Evolutionary conservation across 2,797 vertebrate species (phyloP).

Genomic region (Muraenolepis orangiensis): DNA sequence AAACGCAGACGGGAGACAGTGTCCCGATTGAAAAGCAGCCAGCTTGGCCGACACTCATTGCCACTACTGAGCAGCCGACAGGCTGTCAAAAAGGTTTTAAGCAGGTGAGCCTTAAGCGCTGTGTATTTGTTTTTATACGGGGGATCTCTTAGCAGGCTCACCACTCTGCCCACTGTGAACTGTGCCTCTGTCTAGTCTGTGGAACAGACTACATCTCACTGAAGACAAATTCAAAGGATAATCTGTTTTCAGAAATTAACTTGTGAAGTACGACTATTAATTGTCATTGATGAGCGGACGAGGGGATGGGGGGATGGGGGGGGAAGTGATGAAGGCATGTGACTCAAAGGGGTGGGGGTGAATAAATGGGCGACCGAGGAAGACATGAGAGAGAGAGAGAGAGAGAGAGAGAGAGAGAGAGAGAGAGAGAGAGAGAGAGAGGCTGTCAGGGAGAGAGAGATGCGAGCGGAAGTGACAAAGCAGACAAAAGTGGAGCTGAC

Average conservation of each 20-base stretch:
- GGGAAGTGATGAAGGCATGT: constrained; percentile 23
- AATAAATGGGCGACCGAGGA: background rate
- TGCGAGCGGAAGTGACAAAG: constrained; percentile 46
- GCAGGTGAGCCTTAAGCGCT: too few relatives aligned
- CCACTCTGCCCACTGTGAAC: too few relatives aligned
- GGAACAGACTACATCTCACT: background rate
- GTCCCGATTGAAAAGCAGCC: too few relatives aligned
- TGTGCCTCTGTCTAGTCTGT: too few relatives aligned
- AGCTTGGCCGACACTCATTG: too few relatives aligned
- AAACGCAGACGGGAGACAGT: too few relatives aligned
- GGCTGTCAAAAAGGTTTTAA: too few relatives aligned
- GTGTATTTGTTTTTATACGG: too few relatives aligned
- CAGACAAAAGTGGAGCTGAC: constrained; percentile 46
- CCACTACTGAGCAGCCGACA: too few relatives aligned
- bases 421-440: constrained; percentile 30
- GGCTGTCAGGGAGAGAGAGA: constrained; percentile 38
- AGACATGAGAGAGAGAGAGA: constrained; percentile 17
- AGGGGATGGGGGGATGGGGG: constrained; percentile 31
- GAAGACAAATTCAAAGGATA: constrained; percentile 7
- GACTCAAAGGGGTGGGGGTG: constrained; percentile 6
- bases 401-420: background rate
- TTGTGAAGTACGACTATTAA: constrained; percentile 52
- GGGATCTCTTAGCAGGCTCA: too few relatives aligned
- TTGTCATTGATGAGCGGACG: constrained; percentile 42
- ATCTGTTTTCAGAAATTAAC: constrained; percentile 49